Conservation (phyloP, 2,113 vertebrate genomes). For the Grantiella picta region DNA sequence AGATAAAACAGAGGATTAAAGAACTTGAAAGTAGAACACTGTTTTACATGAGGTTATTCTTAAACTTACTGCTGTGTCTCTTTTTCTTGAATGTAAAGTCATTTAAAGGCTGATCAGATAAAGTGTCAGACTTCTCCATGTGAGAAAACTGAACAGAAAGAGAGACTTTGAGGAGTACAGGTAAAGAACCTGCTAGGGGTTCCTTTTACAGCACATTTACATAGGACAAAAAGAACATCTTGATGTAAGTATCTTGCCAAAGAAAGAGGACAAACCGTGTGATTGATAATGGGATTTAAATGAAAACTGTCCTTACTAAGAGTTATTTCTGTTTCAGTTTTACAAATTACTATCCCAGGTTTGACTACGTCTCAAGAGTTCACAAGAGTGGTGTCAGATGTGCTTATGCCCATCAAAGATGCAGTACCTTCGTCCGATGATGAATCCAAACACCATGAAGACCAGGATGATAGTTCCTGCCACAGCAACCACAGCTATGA, state of each 20-base stretch:
- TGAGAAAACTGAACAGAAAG: slow-evolving; percentile 36
- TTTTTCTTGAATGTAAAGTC: slow-evolving; percentile 33
- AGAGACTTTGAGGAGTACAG: slow-evolving; percentile 12
- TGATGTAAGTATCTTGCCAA: not conserved
- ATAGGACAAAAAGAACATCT: slow-evolving; percentile 9
- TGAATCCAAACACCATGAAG: slow-evolving; percentile 99
- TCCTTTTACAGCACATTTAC: slow-evolving; percentile 13
- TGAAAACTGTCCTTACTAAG: not conserved
- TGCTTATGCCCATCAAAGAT: slow-evolving; percentile 16
- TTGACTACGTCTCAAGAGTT: not conserved
- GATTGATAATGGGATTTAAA: not conserved
- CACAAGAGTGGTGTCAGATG: not conserved
- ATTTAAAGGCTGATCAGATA: slow-evolving; percentile 55
- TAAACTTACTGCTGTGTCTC: slow-evolving; percentile 43
- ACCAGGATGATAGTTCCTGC: slow-evolving; percentile 98
- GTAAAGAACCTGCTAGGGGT: slow-evolving; percentile 9
- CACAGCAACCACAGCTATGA: slow-evolving; percentile 97
- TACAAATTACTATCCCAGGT: not conserved
- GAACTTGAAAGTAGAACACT: slow-evolving; percentile 41
- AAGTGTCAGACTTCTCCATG: slow-evolving; percentile 33
- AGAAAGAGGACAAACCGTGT: not conserved
- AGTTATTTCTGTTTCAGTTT: not conserved
- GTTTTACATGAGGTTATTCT: slow-evolving; percentile 47
- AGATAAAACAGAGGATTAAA: slow-evolving; percentile 50
- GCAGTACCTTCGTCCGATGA: slow-evolving; percentile 97